Evolutionary conservation across 2,888 invertebrate genomes (phyloP).

Genomic region (Pegoplata infirma): DNA sequence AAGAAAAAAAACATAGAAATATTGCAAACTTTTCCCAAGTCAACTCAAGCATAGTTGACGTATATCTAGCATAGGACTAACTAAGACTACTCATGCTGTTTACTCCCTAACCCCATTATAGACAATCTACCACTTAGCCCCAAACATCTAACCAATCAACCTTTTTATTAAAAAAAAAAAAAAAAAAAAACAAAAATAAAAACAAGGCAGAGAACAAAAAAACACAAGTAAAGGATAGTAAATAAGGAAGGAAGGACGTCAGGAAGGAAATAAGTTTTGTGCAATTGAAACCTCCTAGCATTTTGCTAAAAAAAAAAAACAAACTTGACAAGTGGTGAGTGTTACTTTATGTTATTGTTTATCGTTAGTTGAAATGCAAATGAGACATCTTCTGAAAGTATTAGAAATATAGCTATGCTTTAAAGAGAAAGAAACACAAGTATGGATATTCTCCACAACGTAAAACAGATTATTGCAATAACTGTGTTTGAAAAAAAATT

Average conservation of each 20-base stretch:
- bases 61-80: neutral
- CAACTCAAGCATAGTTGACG: constrained; percentile 27
- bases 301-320: constrained; percentile 25
- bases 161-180: constrained; percentile 3
- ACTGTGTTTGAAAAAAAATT: too few relatives aligned
- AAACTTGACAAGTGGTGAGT: constrained; percentile 35
- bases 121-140: neutral
- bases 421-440: too few relatives aligned
- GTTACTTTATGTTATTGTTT: constrained; percentile 19
- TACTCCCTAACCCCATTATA: neutral
- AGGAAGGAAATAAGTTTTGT: constrained; percentile 44
- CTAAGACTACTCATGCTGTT: neutral
- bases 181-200: constrained; percentile 17
- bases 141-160: neutral
- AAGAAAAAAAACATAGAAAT: neutral
- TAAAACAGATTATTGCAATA: too few relatives aligned
- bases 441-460: too few relatives aligned
- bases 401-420: too few relatives aligned
- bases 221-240: neutral
- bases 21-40: constrained; percentile 31
- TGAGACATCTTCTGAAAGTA: too few relatives aligned
- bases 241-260: neutral
- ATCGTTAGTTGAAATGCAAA: too few relatives aligned
- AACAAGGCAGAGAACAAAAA: too few relatives aligned
- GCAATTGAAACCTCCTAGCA: constrained; percentile 51